Evolutionary conservation across 2,888 invertebrate species (phyloP).

Genomic region (Eupithecia inturbata): DNA sequence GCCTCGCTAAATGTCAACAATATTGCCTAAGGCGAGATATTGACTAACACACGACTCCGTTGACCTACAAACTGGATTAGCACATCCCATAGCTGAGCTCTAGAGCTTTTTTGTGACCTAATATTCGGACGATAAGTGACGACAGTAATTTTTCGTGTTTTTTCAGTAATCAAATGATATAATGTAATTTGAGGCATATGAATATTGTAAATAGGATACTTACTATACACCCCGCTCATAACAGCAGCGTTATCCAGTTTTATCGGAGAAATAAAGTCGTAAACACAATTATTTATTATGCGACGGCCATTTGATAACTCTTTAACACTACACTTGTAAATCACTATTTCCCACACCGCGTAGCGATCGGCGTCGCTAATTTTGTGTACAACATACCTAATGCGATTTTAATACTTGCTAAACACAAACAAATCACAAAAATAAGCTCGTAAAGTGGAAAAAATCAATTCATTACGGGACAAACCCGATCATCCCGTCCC

Average conservation of each 20-base stretch:
- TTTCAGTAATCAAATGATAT: background rate
- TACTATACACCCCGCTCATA: conserved; percentile 67
- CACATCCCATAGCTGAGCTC: conserved; percentile 29
- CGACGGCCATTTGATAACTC: conserved; percentile 73
- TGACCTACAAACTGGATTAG: conserved; percentile 56
- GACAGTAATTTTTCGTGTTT: background rate
- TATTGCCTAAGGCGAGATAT: conserved; percentile 57
- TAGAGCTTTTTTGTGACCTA: conserved; percentile 41
- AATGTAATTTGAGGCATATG: background rate
- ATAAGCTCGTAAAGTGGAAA: conserved; percentile 59
- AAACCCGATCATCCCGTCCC: conserved; percentile 21
- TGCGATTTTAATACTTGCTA: conserved; percentile 49
- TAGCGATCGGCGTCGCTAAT: conserved; percentile 42
- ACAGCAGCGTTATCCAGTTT: conserved; percentile 56
- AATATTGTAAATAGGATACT: conserved; percentile 47
- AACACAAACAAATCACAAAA: conserved; percentile 68
- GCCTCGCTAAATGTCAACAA: conserved; percentile 73
- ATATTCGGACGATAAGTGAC: background rate
- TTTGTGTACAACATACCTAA: conserved; percentile 50
- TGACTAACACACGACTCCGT: conserved; percentile 60
- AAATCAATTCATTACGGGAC: conserved; percentile 37
- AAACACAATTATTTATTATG: conserved; percentile 66
- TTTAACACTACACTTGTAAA: conserved; percentile 58
- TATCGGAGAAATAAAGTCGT: conserved; percentile 58
- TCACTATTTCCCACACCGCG: conserved; percentile 59